Evolutionary conservation across 1,140 invertebrate genomes (phyloP).

Genomic region (Paracyclopina nana): DNA sequence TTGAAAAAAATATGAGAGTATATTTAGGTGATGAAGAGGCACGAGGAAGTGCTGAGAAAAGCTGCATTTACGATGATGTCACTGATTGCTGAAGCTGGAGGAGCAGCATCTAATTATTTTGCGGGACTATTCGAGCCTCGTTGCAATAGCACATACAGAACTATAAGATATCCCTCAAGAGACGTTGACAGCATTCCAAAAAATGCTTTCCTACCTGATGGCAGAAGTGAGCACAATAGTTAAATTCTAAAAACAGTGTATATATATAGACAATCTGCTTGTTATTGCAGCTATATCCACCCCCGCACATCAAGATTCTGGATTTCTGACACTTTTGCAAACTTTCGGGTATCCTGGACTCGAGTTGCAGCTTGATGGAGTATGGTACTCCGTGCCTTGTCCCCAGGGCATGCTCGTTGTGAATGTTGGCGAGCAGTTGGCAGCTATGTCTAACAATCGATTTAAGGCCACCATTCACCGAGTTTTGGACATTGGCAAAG

Average conservation of each 20-base stretch:
- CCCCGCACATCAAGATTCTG: background rate
- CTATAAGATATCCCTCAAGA: background rate
- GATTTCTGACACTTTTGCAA: background rate
- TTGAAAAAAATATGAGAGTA: background rate
- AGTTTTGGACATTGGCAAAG: background rate
- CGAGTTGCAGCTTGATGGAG: background rate
- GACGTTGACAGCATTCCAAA: background rate
- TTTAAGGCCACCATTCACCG: constrained; percentile 1
- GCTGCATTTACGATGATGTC: background rate
- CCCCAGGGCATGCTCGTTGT: background rate
- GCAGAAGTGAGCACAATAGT: background rate
- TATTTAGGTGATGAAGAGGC: background rate
- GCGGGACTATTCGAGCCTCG: background rate
- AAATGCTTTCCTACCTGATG: background rate
- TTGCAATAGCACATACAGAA: background rate
- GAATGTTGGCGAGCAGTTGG: background rate
- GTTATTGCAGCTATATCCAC: background rate
- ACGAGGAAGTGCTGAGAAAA: background rate
- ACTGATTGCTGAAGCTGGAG: background rate
- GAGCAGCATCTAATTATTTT: background rate
- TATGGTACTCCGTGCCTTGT: background rate
- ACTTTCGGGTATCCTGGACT: background rate
- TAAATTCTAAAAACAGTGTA: background rate
- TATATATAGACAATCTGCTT: background rate
- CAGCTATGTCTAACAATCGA: background rate